These are phyloP conservation scores for Stichopus horrens DNA, from an alignment of 53 echinoderm and acorn worm species.

Conservation along the genomic window DNA sequence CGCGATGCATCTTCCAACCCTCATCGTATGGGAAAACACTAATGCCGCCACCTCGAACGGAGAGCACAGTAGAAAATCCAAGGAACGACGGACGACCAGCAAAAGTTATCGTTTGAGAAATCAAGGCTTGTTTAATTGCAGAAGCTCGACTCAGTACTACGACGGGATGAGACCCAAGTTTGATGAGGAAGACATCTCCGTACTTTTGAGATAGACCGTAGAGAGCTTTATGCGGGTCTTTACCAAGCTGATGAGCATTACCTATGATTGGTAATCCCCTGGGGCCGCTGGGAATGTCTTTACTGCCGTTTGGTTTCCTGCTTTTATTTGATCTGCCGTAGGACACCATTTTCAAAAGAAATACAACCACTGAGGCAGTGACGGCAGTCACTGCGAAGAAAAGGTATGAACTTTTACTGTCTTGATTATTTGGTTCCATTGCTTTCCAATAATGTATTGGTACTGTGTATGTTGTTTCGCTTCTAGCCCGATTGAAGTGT, in stretches of 20 bases:
- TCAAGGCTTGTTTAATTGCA: slow-evolving; percentile 57
- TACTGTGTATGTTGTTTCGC: no score
- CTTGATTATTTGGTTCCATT: no score
- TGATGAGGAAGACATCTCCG: slow-evolving; percentile 71
- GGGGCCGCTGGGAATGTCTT: background rate
- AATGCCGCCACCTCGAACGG: slow-evolving; percentile 40
- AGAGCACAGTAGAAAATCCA: slow-evolving; percentile 46
- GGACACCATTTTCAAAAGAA: background rate
- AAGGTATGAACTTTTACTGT: no score
- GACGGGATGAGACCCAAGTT: slow-evolving; percentile 61
- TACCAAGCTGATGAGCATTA: background rate
- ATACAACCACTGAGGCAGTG: no score
- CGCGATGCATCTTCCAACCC: slow-evolving; percentile 64
- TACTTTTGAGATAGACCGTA: slow-evolving; percentile 54
- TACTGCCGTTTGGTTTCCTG: background rate
- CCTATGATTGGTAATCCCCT: background rate
- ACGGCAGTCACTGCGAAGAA: no score
- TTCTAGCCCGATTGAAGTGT: no score
- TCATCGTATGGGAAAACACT: slow-evolving; percentile 58
- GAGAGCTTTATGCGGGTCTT: slow-evolving; percentile 13
- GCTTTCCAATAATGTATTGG: no score
- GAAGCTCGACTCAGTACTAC: slow-evolving; percentile 63
- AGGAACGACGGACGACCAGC: slow-evolving; percentile 65
- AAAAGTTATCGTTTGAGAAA: slow-evolving; percentile 59
- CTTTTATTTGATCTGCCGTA: background rate